phyloP scores from a whole-genome alignment of 2,888 invertebrate species.

The Microctonus aethiopoides region DNA sequence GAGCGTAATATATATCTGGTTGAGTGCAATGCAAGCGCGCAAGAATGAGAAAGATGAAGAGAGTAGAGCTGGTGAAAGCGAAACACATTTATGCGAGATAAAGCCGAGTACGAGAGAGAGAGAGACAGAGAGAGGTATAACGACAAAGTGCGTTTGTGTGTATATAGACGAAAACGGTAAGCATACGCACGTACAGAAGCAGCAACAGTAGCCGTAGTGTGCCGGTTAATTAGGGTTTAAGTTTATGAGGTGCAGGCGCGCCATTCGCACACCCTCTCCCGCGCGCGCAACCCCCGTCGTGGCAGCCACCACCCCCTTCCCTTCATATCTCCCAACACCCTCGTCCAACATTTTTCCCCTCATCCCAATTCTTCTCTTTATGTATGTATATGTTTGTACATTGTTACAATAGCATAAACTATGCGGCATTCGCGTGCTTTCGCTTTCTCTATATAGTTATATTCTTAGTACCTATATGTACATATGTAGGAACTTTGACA shows the following conservation, averaged over 20 bases:
- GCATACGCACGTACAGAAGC: conserved; percentile 59
- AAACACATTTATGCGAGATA: conserved; percentile 1
- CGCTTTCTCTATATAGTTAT: conserved; percentile 19
- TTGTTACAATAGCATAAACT: conserved; percentile 38
- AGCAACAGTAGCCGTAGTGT: conserved; percentile 66
- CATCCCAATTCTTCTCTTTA: conserved; percentile 50
- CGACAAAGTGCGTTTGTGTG: conserved; percentile 60
- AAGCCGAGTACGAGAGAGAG: conserved; percentile 41
- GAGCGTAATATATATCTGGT: background rate
- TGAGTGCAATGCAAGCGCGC: conserved; percentile 29
- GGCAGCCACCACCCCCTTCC: conserved; percentile 38
- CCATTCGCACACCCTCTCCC: conserved; percentile 53
- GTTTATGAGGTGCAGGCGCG: conserved; percentile 68
- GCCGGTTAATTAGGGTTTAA: conserved; percentile 68
- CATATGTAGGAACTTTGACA: background rate
- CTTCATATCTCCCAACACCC: conserved; percentile 36
- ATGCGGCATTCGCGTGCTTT: conserved; percentile 34
- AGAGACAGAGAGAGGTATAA: no score
- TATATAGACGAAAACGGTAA: conserved; percentile 50
- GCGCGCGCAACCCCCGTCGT: conserved; percentile 38
- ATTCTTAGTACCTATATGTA: background rate
- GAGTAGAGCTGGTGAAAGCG: conserved; percentile 22
- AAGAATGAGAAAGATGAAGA: conserved; percentile 23
- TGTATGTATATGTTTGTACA: background rate
- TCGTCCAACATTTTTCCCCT: no score